These are phyloP conservation scores for Drosophila nigricruria DNA, from an alignment of 2,888 invertebrate genomes.

Conservation along the genomic window DNA sequence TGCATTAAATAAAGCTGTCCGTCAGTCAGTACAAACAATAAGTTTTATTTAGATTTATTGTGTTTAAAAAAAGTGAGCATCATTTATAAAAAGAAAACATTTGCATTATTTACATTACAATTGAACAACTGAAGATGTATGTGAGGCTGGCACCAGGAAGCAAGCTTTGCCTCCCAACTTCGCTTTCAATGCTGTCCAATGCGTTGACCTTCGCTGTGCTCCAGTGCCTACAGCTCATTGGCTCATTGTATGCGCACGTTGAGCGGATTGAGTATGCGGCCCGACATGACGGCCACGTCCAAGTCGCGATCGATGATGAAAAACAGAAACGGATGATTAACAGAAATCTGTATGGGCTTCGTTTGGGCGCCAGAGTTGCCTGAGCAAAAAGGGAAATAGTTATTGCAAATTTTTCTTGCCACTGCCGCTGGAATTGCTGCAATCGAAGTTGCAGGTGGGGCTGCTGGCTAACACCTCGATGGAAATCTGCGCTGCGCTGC, in stretches of 20 bases:
- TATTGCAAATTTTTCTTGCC: conserved; percentile 56
- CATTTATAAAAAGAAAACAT: conserved; percentile 44
- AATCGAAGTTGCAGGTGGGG: conserved; percentile 52
- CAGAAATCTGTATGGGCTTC: conserved; percentile 89
- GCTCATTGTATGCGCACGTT: conserved; percentile 91
- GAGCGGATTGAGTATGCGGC: conserved; percentile 93
- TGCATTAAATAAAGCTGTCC: no score
- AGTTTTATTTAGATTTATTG: neutral
- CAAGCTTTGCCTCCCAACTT: conserved; percentile 44
- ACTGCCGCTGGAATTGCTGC: conserved; percentile 22
- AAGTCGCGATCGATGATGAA: conserved; percentile 93
- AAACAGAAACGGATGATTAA: conserved; percentile 93
- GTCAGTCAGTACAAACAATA: no score
- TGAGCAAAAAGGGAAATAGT: conserved; percentile 69
- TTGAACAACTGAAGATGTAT: conserved; percentile 21
- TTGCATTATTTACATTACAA: conserved; percentile 58
- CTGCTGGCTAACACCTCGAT: conserved; percentile 51
- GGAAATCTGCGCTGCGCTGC: conserved; percentile 40
- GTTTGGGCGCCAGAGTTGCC: conserved; percentile 83
- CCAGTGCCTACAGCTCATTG: conserved; percentile 86
- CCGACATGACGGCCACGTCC: conserved; percentile 92
- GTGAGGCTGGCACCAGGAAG: conserved; percentile 50
- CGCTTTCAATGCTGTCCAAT: conserved; percentile 64
- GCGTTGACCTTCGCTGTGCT: conserved; percentile 67
- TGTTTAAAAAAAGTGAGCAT: conserved; percentile 48